Percentiles rank a stretch among this genome's conserved stretches.
These are phyloP conservation scores for Sterna hirundo DNA, from an alignment of 2,113 vertebrate species.

Conservation along the genomic window DNA sequence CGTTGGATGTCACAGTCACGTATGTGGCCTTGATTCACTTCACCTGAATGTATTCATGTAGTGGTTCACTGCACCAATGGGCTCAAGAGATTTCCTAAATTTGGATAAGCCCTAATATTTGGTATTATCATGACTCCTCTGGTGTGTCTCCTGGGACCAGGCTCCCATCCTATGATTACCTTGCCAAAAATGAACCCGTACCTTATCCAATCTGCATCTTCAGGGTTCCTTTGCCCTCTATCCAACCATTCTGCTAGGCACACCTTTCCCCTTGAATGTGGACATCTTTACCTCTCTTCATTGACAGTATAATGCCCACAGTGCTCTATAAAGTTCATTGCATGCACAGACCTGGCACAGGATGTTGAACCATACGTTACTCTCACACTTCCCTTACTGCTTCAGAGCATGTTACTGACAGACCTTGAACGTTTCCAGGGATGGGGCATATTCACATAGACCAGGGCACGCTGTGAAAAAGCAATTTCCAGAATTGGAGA, in stretches of 20 bases:
- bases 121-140: not conserved
- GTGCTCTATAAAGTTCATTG: not conserved
- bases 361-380: not conserved
- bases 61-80: fast-evolving
- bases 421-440: not conserved
- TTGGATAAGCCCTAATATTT: not conserved
- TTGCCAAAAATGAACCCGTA: not conserved
- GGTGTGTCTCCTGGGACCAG: not conserved
- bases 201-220: not conserved
- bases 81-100: not conserved
- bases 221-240: not conserved
- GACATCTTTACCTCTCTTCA: not conserved
- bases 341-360: not conserved
- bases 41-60: not conserved
- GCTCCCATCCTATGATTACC: not conserved
- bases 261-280: not conserved
- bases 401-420: not conserved
- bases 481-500: not conserved
- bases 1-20: not conserved
- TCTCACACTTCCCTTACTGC: not conserved
- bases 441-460: not conserved
- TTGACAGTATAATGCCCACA: not conserved
- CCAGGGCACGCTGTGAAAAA: not conserved
- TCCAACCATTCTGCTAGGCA: not conserved
- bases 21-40: not conserved